Evolutionary conservation across 37 sponge, comb jelly and placozoan genomes (phyloP).

Genomic region (Aphrocallistes beatrix): DNA sequence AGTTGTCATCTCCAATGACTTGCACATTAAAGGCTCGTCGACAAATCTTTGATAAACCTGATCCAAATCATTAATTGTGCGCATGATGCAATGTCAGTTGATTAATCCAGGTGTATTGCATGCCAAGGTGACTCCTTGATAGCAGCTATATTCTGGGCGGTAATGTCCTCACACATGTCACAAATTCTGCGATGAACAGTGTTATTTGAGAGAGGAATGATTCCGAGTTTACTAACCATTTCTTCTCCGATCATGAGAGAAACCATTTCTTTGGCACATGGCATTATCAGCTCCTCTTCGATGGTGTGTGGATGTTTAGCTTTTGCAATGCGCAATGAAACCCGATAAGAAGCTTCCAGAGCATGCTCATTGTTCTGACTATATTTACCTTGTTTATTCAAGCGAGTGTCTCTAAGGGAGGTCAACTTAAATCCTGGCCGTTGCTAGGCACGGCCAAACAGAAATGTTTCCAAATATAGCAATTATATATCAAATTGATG

Average conservation of each 20-base stretch:
- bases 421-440: too few species aligned
- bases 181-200: constrained; percentile 16
- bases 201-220: constrained; percentile 1
- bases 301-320: not conserved
- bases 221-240: too few species aligned
- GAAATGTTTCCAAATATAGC: too few species aligned
- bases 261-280: constrained; percentile 8
- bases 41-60: constrained; percentile 13
- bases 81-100: constrained; percentile 14
- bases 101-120: constrained; percentile 9
- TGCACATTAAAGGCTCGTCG: constrained; percentile 13
- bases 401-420: too few species aligned
- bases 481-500: too few species aligned
- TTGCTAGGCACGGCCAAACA: too few species aligned
- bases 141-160: not conserved
- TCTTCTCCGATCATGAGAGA: constrained; percentile 12
- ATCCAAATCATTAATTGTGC: not conserved
- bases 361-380: not conserved
- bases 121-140: constrained; percentile 19
- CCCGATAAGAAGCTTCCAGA: not conserved
- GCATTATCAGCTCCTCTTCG: constrained; percentile 1
- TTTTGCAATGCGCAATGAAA: constrained; percentile 15
- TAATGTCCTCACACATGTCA: not conserved
- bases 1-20: constrained; percentile 6
- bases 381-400: constrained; percentile 17